Percentiles rank a stretch among this genome's conserved stretches.
phyloP scores from a whole-genome alignment of 2,888 invertebrate species.

The Pollenia labialis region DNA sequence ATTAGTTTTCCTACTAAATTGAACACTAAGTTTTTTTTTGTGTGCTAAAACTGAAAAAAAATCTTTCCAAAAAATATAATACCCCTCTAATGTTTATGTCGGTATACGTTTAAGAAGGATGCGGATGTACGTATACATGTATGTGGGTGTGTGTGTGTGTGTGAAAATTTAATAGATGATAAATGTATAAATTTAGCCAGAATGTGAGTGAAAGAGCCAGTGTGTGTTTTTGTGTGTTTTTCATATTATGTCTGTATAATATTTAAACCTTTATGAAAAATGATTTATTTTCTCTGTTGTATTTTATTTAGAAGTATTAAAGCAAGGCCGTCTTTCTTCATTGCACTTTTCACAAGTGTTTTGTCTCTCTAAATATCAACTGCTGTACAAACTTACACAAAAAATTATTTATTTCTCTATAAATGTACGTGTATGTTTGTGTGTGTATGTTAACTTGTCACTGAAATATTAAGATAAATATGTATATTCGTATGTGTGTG shows the following conservation, averaged over 20 bases:
- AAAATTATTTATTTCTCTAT: not conserved
- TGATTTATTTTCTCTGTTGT: slow-evolving; percentile 48
- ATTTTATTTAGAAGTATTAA: slow-evolving; percentile 36
- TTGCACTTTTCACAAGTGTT: slow-evolving; percentile 56
- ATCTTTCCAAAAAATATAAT: not conserved
- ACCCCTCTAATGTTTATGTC: not conserved
- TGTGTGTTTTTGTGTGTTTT: not conserved
- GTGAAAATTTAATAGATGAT: slow-evolving; percentile 20
- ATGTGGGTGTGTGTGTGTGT: not conserved
- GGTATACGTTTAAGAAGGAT: not conserved
- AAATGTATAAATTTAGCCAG: slow-evolving; percentile 8
- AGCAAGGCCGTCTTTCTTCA: slow-evolving; percentile 54
- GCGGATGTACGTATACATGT: not conserved
- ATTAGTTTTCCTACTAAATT: too few species aligned
- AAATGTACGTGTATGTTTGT: not conserved
- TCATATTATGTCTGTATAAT: slow-evolving; percentile 13
- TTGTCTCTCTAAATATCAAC: slow-evolving; percentile 4
- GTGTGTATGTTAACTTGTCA: slow-evolving; percentile 19
- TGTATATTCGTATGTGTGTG: not conserved
- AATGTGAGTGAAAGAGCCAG: not conserved
- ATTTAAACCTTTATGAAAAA: slow-evolving; percentile 48
- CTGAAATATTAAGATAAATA: slow-evolving; percentile 45
- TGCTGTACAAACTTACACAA: not conserved
- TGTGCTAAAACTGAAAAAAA: too few species aligned
- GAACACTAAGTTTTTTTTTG: too few species aligned